phyloP scores from a whole-genome alignment of 1,140 invertebrate genomes.

The Drosophila lacertosa region DNA sequence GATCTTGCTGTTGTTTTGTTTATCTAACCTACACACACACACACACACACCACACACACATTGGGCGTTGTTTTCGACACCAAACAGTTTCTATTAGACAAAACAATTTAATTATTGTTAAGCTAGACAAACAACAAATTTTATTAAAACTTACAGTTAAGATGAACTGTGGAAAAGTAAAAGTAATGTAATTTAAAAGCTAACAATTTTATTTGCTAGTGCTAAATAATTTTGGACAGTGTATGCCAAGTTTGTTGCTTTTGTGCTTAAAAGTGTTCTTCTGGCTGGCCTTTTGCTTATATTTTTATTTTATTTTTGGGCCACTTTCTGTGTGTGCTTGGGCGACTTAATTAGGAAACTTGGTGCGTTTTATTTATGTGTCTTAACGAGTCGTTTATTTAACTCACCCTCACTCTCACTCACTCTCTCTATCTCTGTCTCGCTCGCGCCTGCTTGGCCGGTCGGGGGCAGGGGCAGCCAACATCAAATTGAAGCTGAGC shows the following conservation, averaged over 20 bases:
- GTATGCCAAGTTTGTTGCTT: neutral
- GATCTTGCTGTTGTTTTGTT: conserved; percentile 56
- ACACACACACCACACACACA: conserved; percentile 23
- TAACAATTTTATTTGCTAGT: neutral
- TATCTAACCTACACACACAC: conserved; percentile 48
- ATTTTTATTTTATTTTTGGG: conserved; percentile 54
- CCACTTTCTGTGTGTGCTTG: conserved; percentile 35
- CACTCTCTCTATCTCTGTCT: neutral
- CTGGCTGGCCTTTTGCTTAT: conserved; percentile 27
- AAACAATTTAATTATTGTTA: conserved; percentile 18
- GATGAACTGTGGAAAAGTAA: too few relatives aligned
- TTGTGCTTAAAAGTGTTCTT: conserved; percentile 3
- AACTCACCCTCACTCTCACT: conserved; percentile 54
- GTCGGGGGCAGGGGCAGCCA: conserved; percentile 30
- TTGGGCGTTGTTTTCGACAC: conserved; percentile 41
- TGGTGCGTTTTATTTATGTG: conserved; percentile 78
- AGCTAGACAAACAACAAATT: neutral
- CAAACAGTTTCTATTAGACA: neutral
- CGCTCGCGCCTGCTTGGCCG: too few relatives aligned
- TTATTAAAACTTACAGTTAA: neutral
- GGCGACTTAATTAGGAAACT: conserved; percentile 79
- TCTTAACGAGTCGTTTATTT: conserved; percentile 80
- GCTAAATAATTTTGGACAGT: neutral
- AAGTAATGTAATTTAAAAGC: too few relatives aligned
- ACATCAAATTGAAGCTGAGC: conserved; percentile 59